Evolutionary conservation across 2,888 invertebrate genomes (phyloP).

Genomic region (Flexamia atlantica): DNA sequence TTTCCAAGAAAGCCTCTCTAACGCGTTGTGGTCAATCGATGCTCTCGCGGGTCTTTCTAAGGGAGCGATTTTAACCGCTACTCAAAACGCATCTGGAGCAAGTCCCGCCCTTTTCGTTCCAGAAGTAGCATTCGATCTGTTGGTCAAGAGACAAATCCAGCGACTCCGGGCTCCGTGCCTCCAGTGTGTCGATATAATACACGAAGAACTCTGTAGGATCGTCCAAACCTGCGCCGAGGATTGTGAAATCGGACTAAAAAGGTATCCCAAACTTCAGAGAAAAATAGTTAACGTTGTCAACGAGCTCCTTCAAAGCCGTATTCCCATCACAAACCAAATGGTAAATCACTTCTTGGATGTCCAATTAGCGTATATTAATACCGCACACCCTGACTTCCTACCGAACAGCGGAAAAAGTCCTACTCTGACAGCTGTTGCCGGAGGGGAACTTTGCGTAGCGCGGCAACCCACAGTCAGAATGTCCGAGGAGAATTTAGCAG

Average conservation of each 20-base stretch:
- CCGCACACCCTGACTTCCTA: conserved; percentile 81
- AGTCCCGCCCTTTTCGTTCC: conserved; percentile 75
- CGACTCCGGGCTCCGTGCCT: conserved; percentile 80
- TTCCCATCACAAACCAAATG: conserved; percentile 81
- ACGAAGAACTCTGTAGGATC: conserved; percentile 82
- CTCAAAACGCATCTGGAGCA: conserved; percentile 80
- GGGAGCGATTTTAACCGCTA: conserved; percentile 81
- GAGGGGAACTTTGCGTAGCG: not conserved
- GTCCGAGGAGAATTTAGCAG: not conserved
- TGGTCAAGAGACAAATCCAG: conserved; percentile 82
- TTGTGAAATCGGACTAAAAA: conserved; percentile 78
- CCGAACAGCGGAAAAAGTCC: not conserved
- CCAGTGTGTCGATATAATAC: conserved; percentile 80
- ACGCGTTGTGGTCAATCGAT: conserved; percentile 78
- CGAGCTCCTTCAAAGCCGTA: conserved; percentile 76
- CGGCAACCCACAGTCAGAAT: not conserved
- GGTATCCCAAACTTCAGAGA: conserved; percentile 81
- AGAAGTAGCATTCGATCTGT: conserved; percentile 80
- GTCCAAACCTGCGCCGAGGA: conserved; percentile 81
- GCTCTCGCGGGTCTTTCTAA: conserved; percentile 79
- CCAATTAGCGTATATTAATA: conserved; percentile 82
- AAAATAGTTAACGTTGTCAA: conserved; percentile 81
- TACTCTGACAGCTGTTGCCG: not conserved
- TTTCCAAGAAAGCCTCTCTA: conserved; percentile 82
- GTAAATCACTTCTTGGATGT: conserved; percentile 80